Evolutionary conservation across 2,888 invertebrate genomes (phyloP).

Genomic region (Alsophila aescularia): DNA sequence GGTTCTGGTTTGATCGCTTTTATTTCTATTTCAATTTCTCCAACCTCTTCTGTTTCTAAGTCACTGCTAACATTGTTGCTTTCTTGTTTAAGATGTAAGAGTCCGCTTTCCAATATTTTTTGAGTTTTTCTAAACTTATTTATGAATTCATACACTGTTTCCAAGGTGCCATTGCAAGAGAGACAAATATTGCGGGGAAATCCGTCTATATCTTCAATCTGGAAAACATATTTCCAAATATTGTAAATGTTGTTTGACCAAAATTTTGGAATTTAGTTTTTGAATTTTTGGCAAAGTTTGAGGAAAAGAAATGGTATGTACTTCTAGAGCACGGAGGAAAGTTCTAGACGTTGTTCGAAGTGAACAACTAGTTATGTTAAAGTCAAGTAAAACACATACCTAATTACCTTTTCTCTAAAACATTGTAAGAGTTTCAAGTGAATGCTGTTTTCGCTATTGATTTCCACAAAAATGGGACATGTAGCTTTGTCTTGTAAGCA

Average conservation of each 20-base stretch:
- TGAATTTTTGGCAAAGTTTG: too few species aligned
- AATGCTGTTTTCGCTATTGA: constrained; percentile 12
- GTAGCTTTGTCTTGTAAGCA: constrained; percentile 19
- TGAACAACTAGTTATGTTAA: too few species aligned
- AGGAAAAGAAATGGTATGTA: too few species aligned
- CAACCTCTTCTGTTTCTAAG: constrained; percentile 33
- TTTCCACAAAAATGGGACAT: constrained; percentile 18
- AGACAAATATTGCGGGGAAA: constrained; percentile 69
- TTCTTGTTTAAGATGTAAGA: constrained; percentile 40
- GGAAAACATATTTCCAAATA: constrained; percentile 36
- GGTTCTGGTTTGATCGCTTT: constrained; percentile 49
- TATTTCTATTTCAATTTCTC: constrained; percentile 46
- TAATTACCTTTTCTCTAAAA: constrained; percentile 23
- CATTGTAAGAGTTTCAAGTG: constrained; percentile 10
- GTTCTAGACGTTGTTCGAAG: too few species aligned
- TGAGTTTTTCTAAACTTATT: constrained; percentile 61
- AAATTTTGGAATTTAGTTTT: too few species aligned
- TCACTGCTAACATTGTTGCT: constrained; percentile 54
- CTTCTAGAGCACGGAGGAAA: too few species aligned
- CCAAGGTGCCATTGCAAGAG: constrained; percentile 58
- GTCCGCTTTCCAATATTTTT: constrained; percentile 56
- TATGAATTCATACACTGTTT: constrained; percentile 60
- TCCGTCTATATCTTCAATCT: constrained; percentile 71
- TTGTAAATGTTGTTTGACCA: too few species aligned
- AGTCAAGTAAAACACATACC: too few species aligned